Evolutionary conservation across 2,113 vertebrate genomes (phyloP), one percentile per base, ranked within the genome.

Genomic region (Thryonomys swinderianus): DNA sequence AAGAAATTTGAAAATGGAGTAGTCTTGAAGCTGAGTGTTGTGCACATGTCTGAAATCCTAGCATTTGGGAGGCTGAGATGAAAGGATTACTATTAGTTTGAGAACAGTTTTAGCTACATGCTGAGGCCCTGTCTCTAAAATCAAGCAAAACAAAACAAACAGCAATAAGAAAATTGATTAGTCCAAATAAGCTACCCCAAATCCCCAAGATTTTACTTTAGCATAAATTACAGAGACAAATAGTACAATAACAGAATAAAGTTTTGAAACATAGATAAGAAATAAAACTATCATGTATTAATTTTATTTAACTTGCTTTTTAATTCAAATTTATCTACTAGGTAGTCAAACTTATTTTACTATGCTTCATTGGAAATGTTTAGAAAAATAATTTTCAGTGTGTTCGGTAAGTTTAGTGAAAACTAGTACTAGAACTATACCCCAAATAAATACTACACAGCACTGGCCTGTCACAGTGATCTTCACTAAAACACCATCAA

Each of bases 321-420:
- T 53, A 71, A 88, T 84, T 81, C 53, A 90, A 37, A 76, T 57
- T 88, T n/a, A 51, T 30, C 37, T 76, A 55, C 27, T 89, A 48
- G 34, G 53, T 62, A 94, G 55, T 23, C 40, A 88, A 40, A 64
- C 40, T 85, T 93, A 32, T 69, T 82, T 34, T n/a, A 37, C 34
- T 74, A 25, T 55, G 12, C 21, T 25, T 32, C 59, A 32, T 74
- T 88, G 64, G 55, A 83, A 95, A 67, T 85, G 21, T 79, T 95
- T 67, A 83, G 6, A 76, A 95, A 93, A 83, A 45, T 85, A 16
- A 30, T 57, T 85, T 93, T 91, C 30, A 42, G 0, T 62, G 21
- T 80, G 30, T 88, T 87, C 82, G 20, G 55, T 79, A 73, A 48
- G 69, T 93, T 84, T 94, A 64, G 73, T 96, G 45, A 85, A 95